Evolutionary conservation across 2,797 vertebrate genomes (phyloP).

Genomic region (Enteromius viviparus): DNA sequence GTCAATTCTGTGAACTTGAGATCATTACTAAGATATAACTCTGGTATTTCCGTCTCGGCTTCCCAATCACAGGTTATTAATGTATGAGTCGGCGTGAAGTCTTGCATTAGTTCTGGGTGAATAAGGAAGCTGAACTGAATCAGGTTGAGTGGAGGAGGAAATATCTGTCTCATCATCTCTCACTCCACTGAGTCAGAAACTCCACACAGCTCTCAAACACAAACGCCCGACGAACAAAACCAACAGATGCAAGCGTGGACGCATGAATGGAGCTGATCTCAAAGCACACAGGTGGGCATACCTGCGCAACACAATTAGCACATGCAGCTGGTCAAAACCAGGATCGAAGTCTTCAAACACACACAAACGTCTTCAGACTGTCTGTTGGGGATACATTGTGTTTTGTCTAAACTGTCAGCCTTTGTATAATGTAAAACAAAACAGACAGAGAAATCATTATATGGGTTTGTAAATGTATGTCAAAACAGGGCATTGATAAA

Average conservation of each 20-base stretch:
- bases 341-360: slow-evolving; percentile 4
- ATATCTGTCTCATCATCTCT: slow-evolving; percentile 32
- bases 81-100: background rate
- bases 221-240: background rate
- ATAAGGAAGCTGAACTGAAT: slow-evolving; percentile 21
- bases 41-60: slow-evolving; percentile 6
- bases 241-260: slow-evolving; percentile 3
- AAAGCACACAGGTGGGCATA: slow-evolving; percentile 19
- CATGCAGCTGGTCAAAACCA: slow-evolving; percentile 14
- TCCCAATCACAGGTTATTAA: slow-evolving; percentile 7
- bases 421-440: background rate
- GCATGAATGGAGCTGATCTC: slow-evolving; percentile 12
- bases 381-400: background rate
- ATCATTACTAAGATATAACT: slow-evolving; percentile 5
- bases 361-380: background rate
- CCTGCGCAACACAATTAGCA: slow-evolving; percentile 17
- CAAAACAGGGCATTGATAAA: background rate
- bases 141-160: slow-evolving; percentile 26
- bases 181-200: background rate
- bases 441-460: background rate
- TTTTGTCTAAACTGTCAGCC: no score
- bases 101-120: slow-evolving; percentile 14
- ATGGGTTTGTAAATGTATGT: background rate
- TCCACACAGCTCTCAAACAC: slow-evolving; percentile 6
- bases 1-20: slow-evolving; percentile 7